A percentile compares a stretch with the other conserved stretches of the same genome.
Conservation (phyloP, 2,797 vertebrate genomes). For the Picus viridis region DNA sequence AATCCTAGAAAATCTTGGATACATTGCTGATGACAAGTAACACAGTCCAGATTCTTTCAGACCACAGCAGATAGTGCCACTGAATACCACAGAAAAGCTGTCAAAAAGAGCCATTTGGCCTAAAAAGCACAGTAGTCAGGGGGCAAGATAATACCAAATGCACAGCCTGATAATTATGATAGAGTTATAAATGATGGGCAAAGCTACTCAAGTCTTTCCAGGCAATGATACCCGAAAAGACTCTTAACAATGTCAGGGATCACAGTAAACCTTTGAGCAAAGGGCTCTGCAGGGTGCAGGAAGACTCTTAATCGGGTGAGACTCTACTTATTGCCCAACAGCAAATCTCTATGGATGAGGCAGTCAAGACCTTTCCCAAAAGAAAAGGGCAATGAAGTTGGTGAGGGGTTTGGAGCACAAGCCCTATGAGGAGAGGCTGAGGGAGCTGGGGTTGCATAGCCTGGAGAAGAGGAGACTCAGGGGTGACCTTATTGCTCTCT, state of each 20-base stretch:
- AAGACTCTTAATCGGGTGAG: background rate
- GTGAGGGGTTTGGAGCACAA: too few relatives aligned
- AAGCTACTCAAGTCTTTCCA: background rate
- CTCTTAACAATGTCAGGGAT: background rate
- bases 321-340: background rate
- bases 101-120: constrained; percentile 8
- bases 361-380: background rate
- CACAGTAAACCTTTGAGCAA: background rate
- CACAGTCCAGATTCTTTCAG: constrained; percentile 41
- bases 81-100: background rate
- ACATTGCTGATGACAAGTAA: constrained; percentile 39
- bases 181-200: background rate
- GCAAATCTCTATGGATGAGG: background rate
- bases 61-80: constrained; percentile 18
- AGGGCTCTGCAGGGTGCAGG: background rate
- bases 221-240: background rate
- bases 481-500: too few relatives aligned
- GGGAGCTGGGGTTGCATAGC: too few relatives aligned
- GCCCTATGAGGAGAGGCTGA: too few relatives aligned
- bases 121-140: background rate
- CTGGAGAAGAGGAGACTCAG: too few relatives aligned
- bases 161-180: background rate
- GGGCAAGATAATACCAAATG: background rate
- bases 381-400: background rate
- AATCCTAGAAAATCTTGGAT: constrained; percentile 53